A percentile compares a stretch with the other conserved stretches of the same genome.
These are phyloP conservation scores for Augochlora pura DNA, from an alignment of 1,140 invertebrate genomes.

Conservation along the genomic window DNA sequence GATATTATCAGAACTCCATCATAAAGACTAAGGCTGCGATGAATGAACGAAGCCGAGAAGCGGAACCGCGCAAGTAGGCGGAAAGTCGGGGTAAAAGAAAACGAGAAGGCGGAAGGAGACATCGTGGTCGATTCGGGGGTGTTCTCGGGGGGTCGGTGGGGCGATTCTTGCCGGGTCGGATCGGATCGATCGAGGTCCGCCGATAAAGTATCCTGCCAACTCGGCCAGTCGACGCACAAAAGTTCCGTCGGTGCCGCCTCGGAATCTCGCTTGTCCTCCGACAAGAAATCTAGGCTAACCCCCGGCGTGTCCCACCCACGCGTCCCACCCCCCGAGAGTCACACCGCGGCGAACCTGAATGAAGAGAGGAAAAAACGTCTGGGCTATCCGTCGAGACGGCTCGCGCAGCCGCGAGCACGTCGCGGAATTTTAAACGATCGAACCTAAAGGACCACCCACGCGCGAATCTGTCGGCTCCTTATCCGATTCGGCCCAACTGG, in stretches of 20 bases:
- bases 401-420: constrained; percentile 26
- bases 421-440: constrained; percentile 44
- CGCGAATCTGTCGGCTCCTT: background rate
- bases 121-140: no score
- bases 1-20: no score
- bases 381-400: background rate
- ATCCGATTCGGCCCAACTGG: background rate
- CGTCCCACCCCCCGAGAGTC: no score
- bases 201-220: constrained; percentile 34
- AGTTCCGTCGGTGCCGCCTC: background rate
- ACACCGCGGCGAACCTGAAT: constrained; percentile 21
- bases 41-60: no score
- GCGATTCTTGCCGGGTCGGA: background rate
- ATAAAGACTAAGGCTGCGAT: no score
- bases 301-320: constrained; percentile 10
- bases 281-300: constrained; percentile 36
- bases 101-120: no score
- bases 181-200: constrained; percentile 44
- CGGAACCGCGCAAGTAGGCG: no score
- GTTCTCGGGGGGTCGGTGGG: no score
- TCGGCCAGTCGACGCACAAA: constrained; percentile 8
- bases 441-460: constrained; percentile 38
- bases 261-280: background rate
- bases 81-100: no score
- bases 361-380: background rate